Evolutionary conservation across 2,113 vertebrate genomes (phyloP), one percentile per base, ranked within the genome.

Genomic region (Lichenostomus cassidix): DNA sequence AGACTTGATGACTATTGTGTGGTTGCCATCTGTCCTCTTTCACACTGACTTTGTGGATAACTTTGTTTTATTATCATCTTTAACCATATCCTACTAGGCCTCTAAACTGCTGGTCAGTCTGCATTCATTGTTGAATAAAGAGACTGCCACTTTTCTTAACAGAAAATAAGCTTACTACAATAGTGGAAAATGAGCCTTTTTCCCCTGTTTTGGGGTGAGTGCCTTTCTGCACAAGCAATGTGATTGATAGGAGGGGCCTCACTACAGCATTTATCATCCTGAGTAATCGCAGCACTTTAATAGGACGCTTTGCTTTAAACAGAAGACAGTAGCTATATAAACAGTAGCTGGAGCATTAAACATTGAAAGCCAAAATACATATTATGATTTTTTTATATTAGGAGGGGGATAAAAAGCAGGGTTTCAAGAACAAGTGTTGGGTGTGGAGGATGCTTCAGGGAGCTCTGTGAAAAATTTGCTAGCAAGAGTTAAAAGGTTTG

Each of bases 11-110:
- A 74, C 78, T 92, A 28, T 94, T 96, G 64, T 95, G 90, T 65
- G 71, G 53, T 73, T 91, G 81, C 95, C 95, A 97, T 95, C 96
- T 96, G 96, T 67, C 71, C 84, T n/a, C n/a, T 64, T 94, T 83
- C 71, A 83, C 41, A 27, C n/a, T 19, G 18, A 19, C 44, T 46
- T 46, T 46, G 19, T 46, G 20, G 2, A 13, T 53, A 47, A 76
- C 65, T 94, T 92, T 2, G 62, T 41, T 94, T 94, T 80, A 20
- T 94, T 84, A 23, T 81, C 67, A 7, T 69, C 71, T 92, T 77
- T 42, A 83, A 64, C 70, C 42, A 14, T 22, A 12, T 80, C 87
- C 88, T 87, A 23, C n/a, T 70, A 44, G 42, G 27, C 69, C 67
- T 91, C 71, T 67, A 21, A 94, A 59, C 68, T 83, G 53, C 79